Conservation (phyloP, 1,140 invertebrate species). For the Nasonia longicornis region DNA sequence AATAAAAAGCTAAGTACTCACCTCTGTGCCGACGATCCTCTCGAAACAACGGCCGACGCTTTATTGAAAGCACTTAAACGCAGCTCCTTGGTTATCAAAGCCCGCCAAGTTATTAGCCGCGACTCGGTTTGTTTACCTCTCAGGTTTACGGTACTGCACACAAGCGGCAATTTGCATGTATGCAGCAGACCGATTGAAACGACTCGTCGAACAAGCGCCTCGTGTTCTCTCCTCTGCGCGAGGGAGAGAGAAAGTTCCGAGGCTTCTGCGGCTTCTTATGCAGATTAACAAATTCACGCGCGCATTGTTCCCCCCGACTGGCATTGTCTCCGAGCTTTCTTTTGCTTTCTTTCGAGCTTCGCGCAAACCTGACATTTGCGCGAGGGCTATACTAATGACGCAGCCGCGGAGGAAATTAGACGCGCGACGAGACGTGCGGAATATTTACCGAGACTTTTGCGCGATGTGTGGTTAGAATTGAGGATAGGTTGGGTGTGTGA, state of each 20-base stretch:
- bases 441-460: no score
- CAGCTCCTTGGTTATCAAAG: neutral
- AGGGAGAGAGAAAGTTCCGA: slow-evolving; percentile 15
- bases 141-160: no score
- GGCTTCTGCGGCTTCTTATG: neutral
- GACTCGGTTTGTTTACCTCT: slow-evolving; percentile 1
- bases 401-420: neutral
- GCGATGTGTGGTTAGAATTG: no score
- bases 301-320: slow-evolving; percentile 29
- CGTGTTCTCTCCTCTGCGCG: neutral
- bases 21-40: neutral
- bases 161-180: slow-evolving; percentile 38
- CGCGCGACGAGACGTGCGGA: neutral
- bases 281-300: slow-evolving; percentile 41
- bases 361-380: slow-evolving; percentile 7
- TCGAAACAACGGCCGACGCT: neutral
- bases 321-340: slow-evolving; percentile 29
- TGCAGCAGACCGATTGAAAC: slow-evolving; percentile 40
- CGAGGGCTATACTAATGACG: neutral
- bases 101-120: neutral
- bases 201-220: slow-evolving; percentile 41
- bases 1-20: neutral
- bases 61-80: no score
- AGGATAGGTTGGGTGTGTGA: no score
- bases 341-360: neutral